Percentiles rank a stretch among this genome's conserved stretches.
These are phyloP conservation scores for Helicoverpa assulta DNA, from an alignment of 2,888 invertebrate species.

Conservation along the genomic window DNA sequence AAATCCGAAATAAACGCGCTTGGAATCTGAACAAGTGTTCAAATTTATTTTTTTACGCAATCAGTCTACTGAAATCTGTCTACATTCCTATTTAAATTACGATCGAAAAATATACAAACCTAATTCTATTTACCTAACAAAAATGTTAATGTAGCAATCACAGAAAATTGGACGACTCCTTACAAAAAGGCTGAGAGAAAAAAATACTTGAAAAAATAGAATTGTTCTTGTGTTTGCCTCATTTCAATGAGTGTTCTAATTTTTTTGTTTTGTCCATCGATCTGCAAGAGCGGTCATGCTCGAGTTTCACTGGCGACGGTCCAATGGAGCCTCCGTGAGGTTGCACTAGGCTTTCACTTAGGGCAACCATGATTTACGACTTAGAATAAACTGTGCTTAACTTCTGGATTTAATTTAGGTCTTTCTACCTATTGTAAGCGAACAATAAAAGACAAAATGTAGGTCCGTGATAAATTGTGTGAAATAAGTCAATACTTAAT, in stretches of 20 bases:
- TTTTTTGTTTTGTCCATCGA: slow-evolving; percentile 65
- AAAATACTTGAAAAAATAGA: slow-evolving; percentile 41
- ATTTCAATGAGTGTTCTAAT: slow-evolving; percentile 64
- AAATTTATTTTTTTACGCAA: background rate
- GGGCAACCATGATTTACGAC: slow-evolving; percentile 32
- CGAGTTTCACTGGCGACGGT: slow-evolving; percentile 65
- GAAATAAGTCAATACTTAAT: slow-evolving; percentile 8
- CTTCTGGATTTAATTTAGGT: background rate
- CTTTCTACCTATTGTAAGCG: background rate
- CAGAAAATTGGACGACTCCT: slow-evolving; percentile 51
- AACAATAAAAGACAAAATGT: background rate
- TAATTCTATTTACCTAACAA: slow-evolving; percentile 46
- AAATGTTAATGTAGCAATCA: slow-evolving; percentile 62
- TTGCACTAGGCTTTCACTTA: slow-evolving; percentile 50
- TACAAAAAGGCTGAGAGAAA: slow-evolving; percentile 44
- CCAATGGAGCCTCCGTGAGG: slow-evolving; percentile 63
- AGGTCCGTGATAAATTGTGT: background rate
- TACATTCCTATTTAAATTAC: slow-evolving; percentile 25
- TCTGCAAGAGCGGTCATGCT: slow-evolving; percentile 64
- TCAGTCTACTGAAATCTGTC: background rate
- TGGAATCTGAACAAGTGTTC: background rate
- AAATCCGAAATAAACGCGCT: background rate
- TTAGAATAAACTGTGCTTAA: slow-evolving; percentile 3
- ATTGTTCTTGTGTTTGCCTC: slow-evolving; percentile 50
- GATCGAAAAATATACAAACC: slow-evolving; percentile 12